A percentile compares a stretch with the other conserved stretches of the same genome.
Conservation (phyloP, 2,888 invertebrate species). For the Temnothorax ravouxi region DNA sequence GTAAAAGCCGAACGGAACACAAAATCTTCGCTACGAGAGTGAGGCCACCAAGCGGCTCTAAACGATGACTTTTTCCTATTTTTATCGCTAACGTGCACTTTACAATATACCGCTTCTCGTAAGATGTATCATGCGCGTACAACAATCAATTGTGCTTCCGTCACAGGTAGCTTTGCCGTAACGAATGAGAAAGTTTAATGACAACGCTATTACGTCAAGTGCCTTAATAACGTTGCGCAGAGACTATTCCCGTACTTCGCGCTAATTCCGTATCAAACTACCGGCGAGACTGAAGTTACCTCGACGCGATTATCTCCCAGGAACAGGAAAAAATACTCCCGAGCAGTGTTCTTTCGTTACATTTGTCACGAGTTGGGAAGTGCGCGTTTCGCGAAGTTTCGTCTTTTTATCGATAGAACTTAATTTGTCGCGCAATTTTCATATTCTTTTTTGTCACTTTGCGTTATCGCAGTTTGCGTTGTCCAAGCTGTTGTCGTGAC, state of each 20-base stretch:
- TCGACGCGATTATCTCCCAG: conserved; percentile 31
- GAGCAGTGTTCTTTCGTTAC: conserved; percentile 29
- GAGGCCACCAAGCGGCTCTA: not conserved
- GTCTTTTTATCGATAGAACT: conserved; percentile 36
- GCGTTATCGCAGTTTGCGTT: not conserved
- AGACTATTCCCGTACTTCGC: conserved; percentile 31
- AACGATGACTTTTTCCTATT: conserved; percentile 18
- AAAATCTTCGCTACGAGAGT: conserved; percentile 30
- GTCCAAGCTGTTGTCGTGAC: conserved; percentile 12
- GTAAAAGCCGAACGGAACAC: conserved; percentile 42
- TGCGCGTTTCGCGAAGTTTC: conserved; percentile 30
- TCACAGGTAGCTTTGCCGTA: conserved; percentile 16
- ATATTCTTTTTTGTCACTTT: conserved; percentile 16
- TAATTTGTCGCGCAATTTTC: conserved; percentile 43
- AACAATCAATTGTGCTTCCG: conserved; percentile 24
- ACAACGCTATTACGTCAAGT: conserved; percentile 34
- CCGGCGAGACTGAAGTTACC: conserved; percentile 14
- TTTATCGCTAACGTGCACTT: not conserved
- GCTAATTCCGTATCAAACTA: conserved; percentile 32
- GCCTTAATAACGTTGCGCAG: conserved; percentile 36
- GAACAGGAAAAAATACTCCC: conserved; percentile 41
- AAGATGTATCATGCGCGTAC: not conserved
- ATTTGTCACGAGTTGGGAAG: conserved; percentile 41
- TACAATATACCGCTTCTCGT: not conserved
- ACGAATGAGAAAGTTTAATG: conserved; percentile 42